Evolutionary conservation across 2,113 vertebrate species (phyloP).

Genomic region (Ptilorrhoa leucosticta): DNA sequence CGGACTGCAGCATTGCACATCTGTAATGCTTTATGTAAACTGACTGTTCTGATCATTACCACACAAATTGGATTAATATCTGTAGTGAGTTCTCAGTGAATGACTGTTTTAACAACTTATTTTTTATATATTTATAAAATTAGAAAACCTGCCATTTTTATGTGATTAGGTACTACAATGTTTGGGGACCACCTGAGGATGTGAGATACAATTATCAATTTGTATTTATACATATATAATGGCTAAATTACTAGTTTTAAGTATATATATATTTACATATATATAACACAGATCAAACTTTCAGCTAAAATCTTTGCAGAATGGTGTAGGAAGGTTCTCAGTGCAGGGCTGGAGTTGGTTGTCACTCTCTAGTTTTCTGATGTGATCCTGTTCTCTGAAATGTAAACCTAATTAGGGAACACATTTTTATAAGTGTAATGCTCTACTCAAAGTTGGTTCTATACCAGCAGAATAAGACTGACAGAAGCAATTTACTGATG

Average conservation of each 20-base stretch:
- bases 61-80: conserved; percentile 34
- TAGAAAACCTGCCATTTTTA: neutral
- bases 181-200: neutral
- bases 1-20: neutral
- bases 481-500: neutral
- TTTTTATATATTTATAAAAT: neutral
- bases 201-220: neutral
- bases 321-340: neutral
- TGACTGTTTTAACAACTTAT: neutral
- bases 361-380: neutral
- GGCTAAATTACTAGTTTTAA: neutral
- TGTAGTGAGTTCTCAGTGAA: neutral
- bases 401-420: neutral
- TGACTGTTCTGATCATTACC: conserved; percentile 44
- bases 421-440: neutral
- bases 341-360: neutral
- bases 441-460: neutral
- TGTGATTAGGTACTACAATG: neutral
- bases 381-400: neutral
- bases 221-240: neutral
- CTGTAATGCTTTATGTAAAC: neutral
- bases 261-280: neutral
- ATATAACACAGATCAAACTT: neutral
- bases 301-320: neutral
- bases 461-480: neutral